Base-by-base conservation (phyloP, 2,888 invertebrate genomes). In the Podabrus alpinus region DNA sequence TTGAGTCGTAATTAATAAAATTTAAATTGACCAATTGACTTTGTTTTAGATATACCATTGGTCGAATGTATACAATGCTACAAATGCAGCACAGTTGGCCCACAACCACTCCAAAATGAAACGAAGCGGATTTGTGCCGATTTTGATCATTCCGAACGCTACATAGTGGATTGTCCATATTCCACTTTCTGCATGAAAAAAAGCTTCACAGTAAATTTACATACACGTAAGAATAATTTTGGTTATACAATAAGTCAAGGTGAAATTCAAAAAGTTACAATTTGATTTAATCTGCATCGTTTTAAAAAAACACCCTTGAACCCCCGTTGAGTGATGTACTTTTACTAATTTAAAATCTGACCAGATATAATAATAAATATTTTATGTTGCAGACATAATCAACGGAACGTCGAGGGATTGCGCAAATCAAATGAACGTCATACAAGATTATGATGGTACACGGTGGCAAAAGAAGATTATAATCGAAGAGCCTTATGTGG, bases 141-240 rank as follows among this genome's bases (percentile, higher is more conserved):
- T 83, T 96, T 96, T 85, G 93, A 95, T 85, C 90, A 91, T 80
- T 92, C 93, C 1, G 88, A 90, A 7, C 89, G 89, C 80, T 96
- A 91, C 86, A 90, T 93, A 76, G 91, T 93, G 5, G 91, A 93
- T 78, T 96, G 96, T 84, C 93, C 94, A 0, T 92, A 90, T 84
- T 96, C 96, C 0, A 95, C 95, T 1, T 92, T 95, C 89, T 96
- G 96, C 84, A 91, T 93, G 89, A 96, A 95, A 85, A 92, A 92
- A 83, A 92, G 92, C 68, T 91, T 91, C 77, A 89, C 90, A 79
- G 89, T 92, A 77, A 90, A 94, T 82, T 90, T 91, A 79, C 93
- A 88, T 90, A 93, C 93, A 86, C 86, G 90, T 87, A 74, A 72
- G 61, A 68, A 45, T n/a, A n/a, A n/a, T 45, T n/a, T 9, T 45